Base-by-base conservation (phyloP, 2,888 invertebrate species). In the Chloroclysta siterata region DNA sequence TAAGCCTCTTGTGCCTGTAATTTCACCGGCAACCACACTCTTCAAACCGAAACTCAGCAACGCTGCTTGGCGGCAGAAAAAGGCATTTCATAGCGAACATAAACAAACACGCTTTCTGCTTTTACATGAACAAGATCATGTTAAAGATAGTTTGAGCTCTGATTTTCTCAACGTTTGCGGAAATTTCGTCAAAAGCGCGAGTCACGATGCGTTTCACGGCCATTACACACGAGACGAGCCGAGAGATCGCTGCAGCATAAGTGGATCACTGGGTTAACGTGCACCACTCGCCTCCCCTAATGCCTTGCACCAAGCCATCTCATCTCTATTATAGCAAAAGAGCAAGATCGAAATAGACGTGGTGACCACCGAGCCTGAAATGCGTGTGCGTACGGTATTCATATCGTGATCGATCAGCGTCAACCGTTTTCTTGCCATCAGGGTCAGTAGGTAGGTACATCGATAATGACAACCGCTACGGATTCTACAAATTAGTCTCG, bases 111-210 rank as follows among this genome's bases (percentile, higher is more conserved):
- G 53, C 65, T 67, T 64, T 67, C 69, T 63, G 63, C 65, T 17
- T 22, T 48, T 46, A 59, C 52, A 48, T 57, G 52, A 55, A 56
- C 52, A 64, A 58, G 69, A 66, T 69, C 46, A 54, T 58, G 64
- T 52, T 2, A 52, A 62, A 57, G 61, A 69, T 68, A 53, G 69
- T 55, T 53, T 60, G 60, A 63, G 17, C 58, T 47, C 28, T 44
- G 51, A 65, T 68, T 69, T 69, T 70, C 67, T 70, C 60, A 48
- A 17, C 54, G 60, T 60, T 54, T n/a, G 56, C 65, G 68, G 71
- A 70, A 72, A 72, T 75, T 77, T 76, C 63, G 74, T 73, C 70
- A 73, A 75, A 78, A 73, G 71, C 71, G 74, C 75, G 68, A 77
- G 70, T 73, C 72, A 72, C 60, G 74, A 60, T 69, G 73, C 71